Evolutionary conservation across 2,888 invertebrate genomes (phyloP).

Genomic region (Plebejus melissa): DNA sequence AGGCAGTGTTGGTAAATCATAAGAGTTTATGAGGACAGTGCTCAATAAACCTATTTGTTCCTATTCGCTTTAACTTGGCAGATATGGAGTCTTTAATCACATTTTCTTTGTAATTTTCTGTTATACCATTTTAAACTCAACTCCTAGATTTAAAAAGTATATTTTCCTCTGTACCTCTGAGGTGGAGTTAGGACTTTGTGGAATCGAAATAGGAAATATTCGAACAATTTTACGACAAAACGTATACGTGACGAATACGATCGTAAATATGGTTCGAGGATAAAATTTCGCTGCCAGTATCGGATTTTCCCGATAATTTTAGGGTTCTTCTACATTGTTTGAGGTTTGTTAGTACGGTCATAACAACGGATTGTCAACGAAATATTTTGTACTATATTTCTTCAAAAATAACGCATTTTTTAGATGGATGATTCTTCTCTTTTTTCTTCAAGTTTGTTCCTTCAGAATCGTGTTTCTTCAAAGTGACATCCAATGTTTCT

Average conservation of each 20-base stretch:
- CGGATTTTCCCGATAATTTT: slow-evolving; percentile 24
- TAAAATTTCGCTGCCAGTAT: slow-evolving; percentile 31
- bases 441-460: not conserved
- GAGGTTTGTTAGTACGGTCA: not conserved
- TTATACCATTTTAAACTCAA: slow-evolving; percentile 41
- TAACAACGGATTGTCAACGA: not conserved
- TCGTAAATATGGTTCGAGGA: slow-evolving; percentile 29
- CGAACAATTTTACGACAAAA: slow-evolving; percentile 29
- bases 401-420: not conserved
- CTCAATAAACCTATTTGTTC: slow-evolving; percentile 74
- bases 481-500: not conserved
- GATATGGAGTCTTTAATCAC: slow-evolving; percentile 68
- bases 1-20: slow-evolving; percentile 56
- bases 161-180: slow-evolving; percentile 30
- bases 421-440: not conserved
- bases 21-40: slow-evolving; percentile 62
- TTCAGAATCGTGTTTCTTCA: not conserved
- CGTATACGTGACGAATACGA: slow-evolving; percentile 29
- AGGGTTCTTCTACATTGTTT: slow-evolving; percentile 7
- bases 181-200: not conserved
- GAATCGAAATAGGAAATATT: not conserved
- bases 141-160: slow-evolving; percentile 35
- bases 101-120: slow-evolving; percentile 55
- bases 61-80: slow-evolving; percentile 57
- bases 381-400: not conserved